Conservation (phyloP, 2,888 invertebrate genomes). For the Tyria jacobaeae region DNA sequence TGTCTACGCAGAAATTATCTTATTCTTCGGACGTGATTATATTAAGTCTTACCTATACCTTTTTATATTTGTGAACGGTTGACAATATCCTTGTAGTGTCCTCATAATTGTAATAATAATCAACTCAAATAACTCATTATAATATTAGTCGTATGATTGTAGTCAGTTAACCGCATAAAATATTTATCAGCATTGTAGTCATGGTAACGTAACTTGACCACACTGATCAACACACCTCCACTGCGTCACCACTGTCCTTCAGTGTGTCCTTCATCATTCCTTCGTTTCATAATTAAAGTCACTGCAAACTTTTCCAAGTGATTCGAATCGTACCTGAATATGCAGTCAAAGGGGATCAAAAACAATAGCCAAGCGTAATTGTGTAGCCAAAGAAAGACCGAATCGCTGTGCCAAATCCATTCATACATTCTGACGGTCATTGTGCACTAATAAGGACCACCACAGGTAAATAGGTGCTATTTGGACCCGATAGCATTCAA, state of each 20-base stretch:
- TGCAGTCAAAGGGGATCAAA: constrained; percentile 20
- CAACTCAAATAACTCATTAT: too few species aligned
- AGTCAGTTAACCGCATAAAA: not conserved
- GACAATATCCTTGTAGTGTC: too few species aligned
- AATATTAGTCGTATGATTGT: not conserved
- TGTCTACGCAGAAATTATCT: not conserved
- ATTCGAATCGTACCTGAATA: constrained; percentile 8
- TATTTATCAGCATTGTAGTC: not conserved
- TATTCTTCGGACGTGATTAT: not conserved
- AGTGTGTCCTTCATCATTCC: too few species aligned
- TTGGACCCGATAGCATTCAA: constrained; percentile 23
- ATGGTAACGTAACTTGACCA: not conserved
- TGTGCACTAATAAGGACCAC: constrained; percentile 14
- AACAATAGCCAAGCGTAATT: constrained; percentile 39
- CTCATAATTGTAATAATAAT: too few species aligned
- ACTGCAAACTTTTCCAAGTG: constrained; percentile 14
- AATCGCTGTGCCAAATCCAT: constrained; percentile 28
- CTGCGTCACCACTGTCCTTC: not conserved
- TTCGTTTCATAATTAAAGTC: not conserved
- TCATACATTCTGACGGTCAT: constrained; percentile 27
- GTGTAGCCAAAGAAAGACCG: constrained; percentile 17
- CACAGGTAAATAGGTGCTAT: constrained; percentile 17
- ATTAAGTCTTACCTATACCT: not conserved
- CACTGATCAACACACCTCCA: not conserved
- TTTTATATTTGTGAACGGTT: too few species aligned